Percentiles rank a stretch among this genome's conserved stretches.
phyloP scores from a whole-genome alignment of 2,888 invertebrate genomes.

The Leptopilina myrica region DNA sequence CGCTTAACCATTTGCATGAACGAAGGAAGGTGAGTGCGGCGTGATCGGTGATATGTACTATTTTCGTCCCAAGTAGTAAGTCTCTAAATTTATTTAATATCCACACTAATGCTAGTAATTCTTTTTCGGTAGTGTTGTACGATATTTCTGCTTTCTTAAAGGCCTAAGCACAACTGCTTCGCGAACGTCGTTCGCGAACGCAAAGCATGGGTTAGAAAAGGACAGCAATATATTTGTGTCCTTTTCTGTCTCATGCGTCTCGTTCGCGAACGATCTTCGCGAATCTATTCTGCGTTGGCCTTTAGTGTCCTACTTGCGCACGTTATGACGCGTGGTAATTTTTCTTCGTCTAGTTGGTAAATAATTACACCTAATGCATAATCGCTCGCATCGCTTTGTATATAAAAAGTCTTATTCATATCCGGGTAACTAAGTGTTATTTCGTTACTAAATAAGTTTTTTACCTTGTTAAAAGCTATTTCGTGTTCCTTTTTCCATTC shows the following conservation, averaged over 20 bases:
- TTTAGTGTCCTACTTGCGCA: slow-evolving; percentile 56
- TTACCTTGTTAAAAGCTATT: slow-evolving; percentile 45
- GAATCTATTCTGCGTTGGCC: too few species aligned
- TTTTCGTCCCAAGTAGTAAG: slow-evolving; percentile 49
- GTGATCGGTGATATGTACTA: slow-evolving; percentile 62
- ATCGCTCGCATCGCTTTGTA: slow-evolving; percentile 54
- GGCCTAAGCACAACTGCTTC: too few species aligned
- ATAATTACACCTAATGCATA: slow-evolving; percentile 43
- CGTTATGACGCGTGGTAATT: slow-evolving; percentile 46
- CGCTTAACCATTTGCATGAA: slow-evolving; percentile 57
- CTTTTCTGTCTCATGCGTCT: too few species aligned
- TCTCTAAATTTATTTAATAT: slow-evolving; percentile 41
- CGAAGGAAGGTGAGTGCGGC: slow-evolving; percentile 61
- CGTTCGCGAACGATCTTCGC: too few species aligned
- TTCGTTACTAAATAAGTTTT: slow-evolving; percentile 45
- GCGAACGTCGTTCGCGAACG: too few species aligned
- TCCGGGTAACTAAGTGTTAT: slow-evolving; percentile 30
- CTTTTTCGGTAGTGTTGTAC: slow-evolving; percentile 49
- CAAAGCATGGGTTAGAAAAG: too few species aligned
- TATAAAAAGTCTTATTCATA: slow-evolving; percentile 40
- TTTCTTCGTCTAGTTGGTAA: slow-evolving; percentile 31
- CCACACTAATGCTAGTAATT: slow-evolving; percentile 46
- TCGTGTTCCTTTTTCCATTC: slow-evolving; percentile 44
- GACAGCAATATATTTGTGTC: too few species aligned
- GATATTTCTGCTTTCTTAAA: slow-evolving; percentile 44